Evolutionary conservation across 2,113 vertebrate species (phyloP), one percentile per base, ranked within the genome.

Genomic region (Rutilus rutilus): DNA sequence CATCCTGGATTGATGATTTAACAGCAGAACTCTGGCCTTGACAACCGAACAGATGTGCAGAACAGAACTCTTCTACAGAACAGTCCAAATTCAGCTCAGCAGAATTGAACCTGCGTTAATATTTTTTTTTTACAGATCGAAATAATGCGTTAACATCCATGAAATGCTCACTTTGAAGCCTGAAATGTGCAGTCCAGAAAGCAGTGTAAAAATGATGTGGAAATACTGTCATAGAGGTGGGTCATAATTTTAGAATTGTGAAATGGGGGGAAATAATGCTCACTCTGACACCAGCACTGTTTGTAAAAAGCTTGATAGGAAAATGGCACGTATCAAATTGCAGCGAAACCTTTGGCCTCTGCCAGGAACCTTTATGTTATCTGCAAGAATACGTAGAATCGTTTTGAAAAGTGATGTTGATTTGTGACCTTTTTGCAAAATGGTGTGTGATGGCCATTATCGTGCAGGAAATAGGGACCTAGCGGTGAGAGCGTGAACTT

Each of bases 11-110:
- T 83, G 65, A 83, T 83, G 67, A 54, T 71, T 50, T 74, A 84
- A 86, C 75, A 74, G 87, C 85, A 87, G 83, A 77, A 67, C 69
- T 87, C 71, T 9, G 59, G 77, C 86, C 82, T 39, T 81, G 83
- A 69, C 83, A 81, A 67, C 6, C 82, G 15, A 17, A 65, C 78
- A 83, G 64, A 77, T 77, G 4, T 45, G 33, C 47, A 59, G 21
- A 59, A 59, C 77, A 10, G 57, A 42, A 79, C 57, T 23, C 21
- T 78, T 78, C 7, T 78, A 36, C 27, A 59, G 50, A 30, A 33
- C 7, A 0, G 30, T 7, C 11, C 2, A 60, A 60, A 60, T 25
- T 39, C 17, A 64, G 19, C 30, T 78, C 71, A 0, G 50, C 76
- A 36, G 36, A 45, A 27, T 15, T 45, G 2, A 74, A 74, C 71